Evolutionary conservation across 2,888 invertebrate species (phyloP), one percentile per base, ranked within the genome.

Genomic region (Cordilura impudica): DNA sequence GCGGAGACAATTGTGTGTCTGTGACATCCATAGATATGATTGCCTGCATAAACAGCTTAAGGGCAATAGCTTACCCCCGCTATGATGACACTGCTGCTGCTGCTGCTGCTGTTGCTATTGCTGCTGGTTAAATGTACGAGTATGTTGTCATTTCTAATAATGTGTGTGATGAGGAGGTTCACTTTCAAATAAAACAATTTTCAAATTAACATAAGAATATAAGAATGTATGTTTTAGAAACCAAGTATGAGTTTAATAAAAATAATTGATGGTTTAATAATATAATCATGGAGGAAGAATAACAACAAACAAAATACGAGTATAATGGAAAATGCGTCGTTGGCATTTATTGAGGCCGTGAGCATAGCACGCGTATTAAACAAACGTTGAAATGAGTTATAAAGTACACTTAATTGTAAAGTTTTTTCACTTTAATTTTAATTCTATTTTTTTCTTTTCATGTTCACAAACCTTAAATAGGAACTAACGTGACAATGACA

Each of bases 111-210:
- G 65, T 58, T 81, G 78, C 80, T 81, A n/a, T n/a, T n/a, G 81
- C 83, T 83, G 83, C 81, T 83, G 83, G 84, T 85, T 84, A 85
- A 85, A 85, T 84, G 82, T 73, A 56, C 47, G 53, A 81, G 83
- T 83, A 85, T 83, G 39, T 12, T 73, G 69, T 70, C 65, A 73
- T 47, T 63, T 66, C 51, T 71, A 45, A 70, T 49, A 61, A 74
- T 49, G 47, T 19, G 49, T 19, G 47, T 19, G 49, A 63, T 56
- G 54, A 47, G 31, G 23, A 58, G 58, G 45, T 47, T 70, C 21
- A 54, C 56, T 63, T 19, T 45, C 47, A 54, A 69, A 56, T 35
- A 60, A 31, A 76, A 71, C 75, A 79, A 75, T 67, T 75, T 71
- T 58, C 45, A 72, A 79, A 79, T 75, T 72, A 79, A 72, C 21